Evolutionary conservation across 2,797 vertebrate genomes (phyloP).

Genomic region (Melopsittacus undulatus): DNA sequence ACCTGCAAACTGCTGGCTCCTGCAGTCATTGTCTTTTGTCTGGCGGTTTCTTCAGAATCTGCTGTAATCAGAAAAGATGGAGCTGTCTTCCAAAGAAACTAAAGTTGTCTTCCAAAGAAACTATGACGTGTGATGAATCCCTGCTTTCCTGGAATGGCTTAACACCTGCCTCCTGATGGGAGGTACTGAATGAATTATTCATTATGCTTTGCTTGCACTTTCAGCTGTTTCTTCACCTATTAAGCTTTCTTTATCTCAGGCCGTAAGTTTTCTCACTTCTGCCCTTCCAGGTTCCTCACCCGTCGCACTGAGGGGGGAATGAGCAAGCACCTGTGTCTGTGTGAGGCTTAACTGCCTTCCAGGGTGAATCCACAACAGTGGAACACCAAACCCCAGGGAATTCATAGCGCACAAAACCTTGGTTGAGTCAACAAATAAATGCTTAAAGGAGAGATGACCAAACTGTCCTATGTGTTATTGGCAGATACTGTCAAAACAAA

Average conservation of each 20-base stretch:
- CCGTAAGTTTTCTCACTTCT: background rate
- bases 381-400: background rate
- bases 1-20: background rate
- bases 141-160: background rate
- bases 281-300: background rate
- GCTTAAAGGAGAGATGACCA: background rate
- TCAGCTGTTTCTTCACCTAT: background rate
- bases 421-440: background rate
- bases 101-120: background rate
- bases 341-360: background rate
- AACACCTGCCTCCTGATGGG: background rate
- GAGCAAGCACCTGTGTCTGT: background rate
- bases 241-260: background rate
- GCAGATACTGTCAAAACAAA: background rate
- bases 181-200: background rate
- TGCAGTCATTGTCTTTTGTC: background rate
- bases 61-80: background rate
- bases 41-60: background rate
- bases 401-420: background rate
- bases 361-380: background rate
- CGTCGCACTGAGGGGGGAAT: background rate
- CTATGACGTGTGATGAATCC: background rate
- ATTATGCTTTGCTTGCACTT: background rate
- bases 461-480: background rate
- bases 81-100: background rate